phyloP scores from a whole-genome alignment of 2,113 vertebrate genomes.

The Hemiscyllium ocellatum region DNA sequence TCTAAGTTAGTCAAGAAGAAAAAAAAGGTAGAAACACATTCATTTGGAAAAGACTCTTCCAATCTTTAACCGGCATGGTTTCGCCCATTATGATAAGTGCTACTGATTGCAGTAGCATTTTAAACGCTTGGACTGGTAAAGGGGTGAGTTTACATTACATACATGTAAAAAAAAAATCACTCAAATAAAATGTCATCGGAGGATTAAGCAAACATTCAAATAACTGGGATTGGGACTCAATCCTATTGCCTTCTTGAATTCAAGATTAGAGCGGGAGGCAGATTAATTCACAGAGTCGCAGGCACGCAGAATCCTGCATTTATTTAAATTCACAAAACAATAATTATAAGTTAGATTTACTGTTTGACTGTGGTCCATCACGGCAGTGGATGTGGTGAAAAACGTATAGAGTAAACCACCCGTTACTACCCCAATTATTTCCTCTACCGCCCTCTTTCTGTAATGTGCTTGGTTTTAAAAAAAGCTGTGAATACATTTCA shows the following conservation, averaged over 20 bases:
- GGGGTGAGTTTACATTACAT: background rate
- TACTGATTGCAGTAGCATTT: background rate
- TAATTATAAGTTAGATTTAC: background rate
- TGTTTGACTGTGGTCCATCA: background rate
- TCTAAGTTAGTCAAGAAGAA: background rate
- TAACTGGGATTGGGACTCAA: background rate
- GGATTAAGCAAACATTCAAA: background rate
- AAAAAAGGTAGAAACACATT: background rate
- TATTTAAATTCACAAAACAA: background rate
- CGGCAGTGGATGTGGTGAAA: background rate
- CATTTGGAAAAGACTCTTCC: background rate
- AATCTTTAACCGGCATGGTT: background rate
- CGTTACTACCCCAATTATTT: slow-evolving; percentile 7
- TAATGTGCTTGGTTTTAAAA: background rate
- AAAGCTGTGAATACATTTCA: background rate
- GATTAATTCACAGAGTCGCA: background rate
- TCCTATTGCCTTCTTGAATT: background rate
- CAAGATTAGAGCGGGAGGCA: background rate
- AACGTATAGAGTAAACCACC: background rate
- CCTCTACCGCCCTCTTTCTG: background rate
- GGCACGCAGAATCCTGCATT: background rate
- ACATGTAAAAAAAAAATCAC: background rate
- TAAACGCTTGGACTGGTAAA: background rate
- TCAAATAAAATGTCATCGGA: background rate
- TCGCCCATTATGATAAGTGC: background rate